Conservation (phyloP, 2,888 invertebrate genomes). For the Congeria kusceri region DNA sequence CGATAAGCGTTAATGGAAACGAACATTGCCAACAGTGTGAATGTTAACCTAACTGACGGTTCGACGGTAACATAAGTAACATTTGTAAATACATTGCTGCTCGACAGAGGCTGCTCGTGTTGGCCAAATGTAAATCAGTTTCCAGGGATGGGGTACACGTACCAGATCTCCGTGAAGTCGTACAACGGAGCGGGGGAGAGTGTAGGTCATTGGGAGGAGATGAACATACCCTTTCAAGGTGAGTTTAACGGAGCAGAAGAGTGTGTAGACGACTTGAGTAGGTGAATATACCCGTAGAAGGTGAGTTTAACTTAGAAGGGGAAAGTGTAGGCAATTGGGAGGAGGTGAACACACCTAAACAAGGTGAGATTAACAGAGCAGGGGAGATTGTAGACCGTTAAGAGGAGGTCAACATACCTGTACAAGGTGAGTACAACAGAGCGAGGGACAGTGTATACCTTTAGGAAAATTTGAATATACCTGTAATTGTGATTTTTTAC, state of each 20-base stretch:
- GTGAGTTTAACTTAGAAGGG: slow-evolving; percentile 39
- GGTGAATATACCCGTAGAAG: no score
- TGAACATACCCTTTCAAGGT: slow-evolving; percentile 50
- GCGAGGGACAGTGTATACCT: no score
- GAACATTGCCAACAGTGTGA: no score
- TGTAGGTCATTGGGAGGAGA: slow-evolving; percentile 43
- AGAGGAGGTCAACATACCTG: slow-evolving; percentile 48
- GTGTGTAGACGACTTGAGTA: no score
- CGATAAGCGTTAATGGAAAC: no score
- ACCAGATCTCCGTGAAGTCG: slow-evolving; percentile 51
- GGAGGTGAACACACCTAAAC: slow-evolving; percentile 45
- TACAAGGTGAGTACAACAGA: slow-evolving; percentile 31
- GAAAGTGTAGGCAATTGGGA: slow-evolving; percentile 32
- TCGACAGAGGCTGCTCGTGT: no score
- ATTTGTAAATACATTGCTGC: no score
- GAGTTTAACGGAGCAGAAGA: slow-evolving; percentile 12
- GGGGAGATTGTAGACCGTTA: slow-evolving; percentile 45
- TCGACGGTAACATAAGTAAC: no score
- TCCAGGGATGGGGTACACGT: slow-evolving; percentile 58
- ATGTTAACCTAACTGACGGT: no score
- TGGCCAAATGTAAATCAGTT: not conserved
- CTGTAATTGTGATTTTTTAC: no score
- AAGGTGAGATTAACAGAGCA: slow-evolving; percentile 53
- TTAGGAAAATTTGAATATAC: no score
- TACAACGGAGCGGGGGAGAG: slow-evolving; percentile 53